Evolutionary conservation across 2,888 invertebrate species (phyloP).

Genomic region (Myopa testacea): DNA sequence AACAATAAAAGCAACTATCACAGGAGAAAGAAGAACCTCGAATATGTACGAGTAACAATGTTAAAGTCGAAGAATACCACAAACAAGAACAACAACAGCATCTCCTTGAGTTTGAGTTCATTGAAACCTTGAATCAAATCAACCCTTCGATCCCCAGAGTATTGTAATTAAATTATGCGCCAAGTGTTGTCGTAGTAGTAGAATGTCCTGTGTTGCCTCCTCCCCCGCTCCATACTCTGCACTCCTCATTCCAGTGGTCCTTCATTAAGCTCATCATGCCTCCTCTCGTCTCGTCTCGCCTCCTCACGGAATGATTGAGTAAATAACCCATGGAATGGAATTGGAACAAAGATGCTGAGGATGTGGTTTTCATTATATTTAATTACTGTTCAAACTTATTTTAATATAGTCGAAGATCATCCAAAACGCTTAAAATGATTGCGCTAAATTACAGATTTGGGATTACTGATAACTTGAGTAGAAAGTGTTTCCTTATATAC

Average conservation of each 20-base stretch:
- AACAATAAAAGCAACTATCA: neutral
- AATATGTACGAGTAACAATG: neutral
- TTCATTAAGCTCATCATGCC: no score
- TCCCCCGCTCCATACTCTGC: neutral
- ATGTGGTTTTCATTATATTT: no score
- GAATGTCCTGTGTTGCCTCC: neutral
- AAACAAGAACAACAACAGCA: neutral
- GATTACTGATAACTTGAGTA: no score
- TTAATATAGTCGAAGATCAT: no score
- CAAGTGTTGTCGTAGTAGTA: slow-evolving; percentile 51
- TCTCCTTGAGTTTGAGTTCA: neutral
- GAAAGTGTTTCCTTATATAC: no score
- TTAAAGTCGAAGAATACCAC: neutral
- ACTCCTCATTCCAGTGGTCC: no score
- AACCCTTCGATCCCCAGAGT: slow-evolving; percentile 27
- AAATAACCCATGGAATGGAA: neutral
- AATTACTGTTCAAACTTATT: no score
- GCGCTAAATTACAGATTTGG: no score
- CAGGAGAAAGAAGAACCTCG: neutral
- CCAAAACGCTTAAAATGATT: no score
- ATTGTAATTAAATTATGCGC: slow-evolving; percentile 62
- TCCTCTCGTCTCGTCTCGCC: neutral
- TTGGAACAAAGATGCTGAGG: no score
- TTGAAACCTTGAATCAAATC: neutral
- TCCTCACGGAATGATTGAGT: neutral